Conservation (phyloP, 2,888 invertebrate species). For the Pegoplata infirma region DNA sequence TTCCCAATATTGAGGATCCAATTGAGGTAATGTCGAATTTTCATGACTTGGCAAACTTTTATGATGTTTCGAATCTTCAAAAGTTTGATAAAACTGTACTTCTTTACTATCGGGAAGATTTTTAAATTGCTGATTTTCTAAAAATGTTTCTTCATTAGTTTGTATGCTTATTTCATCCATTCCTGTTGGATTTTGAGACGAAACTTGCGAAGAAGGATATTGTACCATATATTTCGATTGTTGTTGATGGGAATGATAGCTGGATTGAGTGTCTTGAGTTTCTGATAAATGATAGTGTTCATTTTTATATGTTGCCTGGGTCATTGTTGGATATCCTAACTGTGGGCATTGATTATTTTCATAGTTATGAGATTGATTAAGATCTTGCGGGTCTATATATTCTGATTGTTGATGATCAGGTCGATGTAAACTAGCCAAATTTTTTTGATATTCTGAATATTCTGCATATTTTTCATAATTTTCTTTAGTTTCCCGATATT, state of each 20-base stretch:
- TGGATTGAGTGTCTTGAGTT: too few species aligned
- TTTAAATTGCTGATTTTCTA: too few species aligned
- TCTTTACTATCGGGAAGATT: too few species aligned
- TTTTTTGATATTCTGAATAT: not conserved
- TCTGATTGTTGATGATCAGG: not conserved
- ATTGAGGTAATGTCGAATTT: not conserved
- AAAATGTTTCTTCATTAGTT: not conserved
- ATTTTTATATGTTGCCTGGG: not conserved
- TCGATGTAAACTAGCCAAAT: not conserved
- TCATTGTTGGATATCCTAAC: not conserved
- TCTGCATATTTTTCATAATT: not conserved
- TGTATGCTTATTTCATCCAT: not conserved
- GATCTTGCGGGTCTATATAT: not conserved
- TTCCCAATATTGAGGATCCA: not conserved
- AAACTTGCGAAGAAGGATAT: too few species aligned
- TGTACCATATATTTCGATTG: too few species aligned
- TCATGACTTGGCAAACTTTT: not conserved
- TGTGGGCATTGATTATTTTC: not conserved
- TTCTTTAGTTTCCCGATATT: not conserved
- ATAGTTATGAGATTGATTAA: not conserved
- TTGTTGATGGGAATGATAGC: too few species aligned
- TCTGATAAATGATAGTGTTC: not conserved
- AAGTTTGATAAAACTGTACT: too few species aligned
- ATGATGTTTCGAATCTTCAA: too few species aligned
- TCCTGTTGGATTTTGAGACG: not conserved